Percentiles rank a stretch among this genome's conserved stretches.
Evolutionary conservation across 1,140 invertebrate genomes (phyloP).

Genomic region (Cydia pomonella): DNA sequence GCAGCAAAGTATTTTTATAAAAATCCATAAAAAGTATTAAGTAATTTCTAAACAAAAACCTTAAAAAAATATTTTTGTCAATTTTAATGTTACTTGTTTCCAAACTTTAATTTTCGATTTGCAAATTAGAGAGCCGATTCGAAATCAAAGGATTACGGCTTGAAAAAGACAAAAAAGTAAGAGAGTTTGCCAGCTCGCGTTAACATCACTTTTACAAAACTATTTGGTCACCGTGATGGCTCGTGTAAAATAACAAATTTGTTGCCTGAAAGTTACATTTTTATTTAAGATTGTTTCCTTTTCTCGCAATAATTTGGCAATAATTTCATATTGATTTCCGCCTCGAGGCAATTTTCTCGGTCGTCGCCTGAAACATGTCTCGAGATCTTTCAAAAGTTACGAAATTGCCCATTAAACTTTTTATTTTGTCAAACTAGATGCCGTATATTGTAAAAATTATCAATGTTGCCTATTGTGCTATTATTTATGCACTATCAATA

Average conservation of each 20-base stretch:
- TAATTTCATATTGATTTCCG: constrained; percentile 21
- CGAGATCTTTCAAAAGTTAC: constrained; percentile 25
- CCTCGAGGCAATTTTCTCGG: constrained; percentile 21
- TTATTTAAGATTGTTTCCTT: background rate
- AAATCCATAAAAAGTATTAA: no score
- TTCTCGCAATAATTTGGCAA: constrained; percentile 28
- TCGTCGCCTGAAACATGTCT: constrained; percentile 24
- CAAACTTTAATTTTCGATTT: no score
- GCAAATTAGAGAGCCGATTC: no score
- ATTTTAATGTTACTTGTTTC: no score
- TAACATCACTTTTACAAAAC: no score
- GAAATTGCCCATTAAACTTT: constrained; percentile 31
- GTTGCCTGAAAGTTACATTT: background rate
- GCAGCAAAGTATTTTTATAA: no score
- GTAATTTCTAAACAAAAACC: no score
- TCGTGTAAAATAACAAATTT: background rate
- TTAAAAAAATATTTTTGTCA: no score
- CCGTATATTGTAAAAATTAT: background rate
- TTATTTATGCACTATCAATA: background rate
- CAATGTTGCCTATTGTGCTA: background rate
- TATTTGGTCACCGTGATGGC: no score
- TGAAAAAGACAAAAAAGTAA: no score
- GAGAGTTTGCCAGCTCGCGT: no score
- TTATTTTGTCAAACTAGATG: background rate
- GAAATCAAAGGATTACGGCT: no score